phyloP scores from a whole-genome alignment of 2,797 vertebrate genomes.

The Muscicapa striata region DNA sequence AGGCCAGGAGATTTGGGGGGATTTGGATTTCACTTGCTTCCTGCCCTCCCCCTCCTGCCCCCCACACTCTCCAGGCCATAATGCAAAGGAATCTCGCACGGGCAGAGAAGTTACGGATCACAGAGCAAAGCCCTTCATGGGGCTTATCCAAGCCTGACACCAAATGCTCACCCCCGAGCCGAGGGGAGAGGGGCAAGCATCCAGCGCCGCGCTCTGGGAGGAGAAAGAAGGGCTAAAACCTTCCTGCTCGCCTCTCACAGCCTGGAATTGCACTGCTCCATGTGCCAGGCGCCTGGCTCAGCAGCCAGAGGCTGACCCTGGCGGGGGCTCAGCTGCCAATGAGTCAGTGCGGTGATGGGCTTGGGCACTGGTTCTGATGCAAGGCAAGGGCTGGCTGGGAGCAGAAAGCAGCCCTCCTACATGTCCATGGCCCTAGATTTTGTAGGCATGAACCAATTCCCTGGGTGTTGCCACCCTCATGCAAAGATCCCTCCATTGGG shows the following conservation, averaged over 20 bases:
- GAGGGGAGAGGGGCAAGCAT: background rate
- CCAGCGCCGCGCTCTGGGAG: background rate
- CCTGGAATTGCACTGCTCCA: accelerated
- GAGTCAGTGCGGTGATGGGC: background rate
- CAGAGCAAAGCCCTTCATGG: slow-evolving; percentile 26
- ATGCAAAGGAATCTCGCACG: slow-evolving; percentile 42
- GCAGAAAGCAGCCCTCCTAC: background rate
- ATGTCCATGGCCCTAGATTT: accelerated
- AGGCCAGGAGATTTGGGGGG: slow-evolving; percentile 67
- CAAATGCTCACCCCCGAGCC: accelerated
- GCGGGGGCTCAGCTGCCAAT: background rate
- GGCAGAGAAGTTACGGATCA: slow-evolving; percentile 40
- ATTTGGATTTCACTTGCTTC: slow-evolving; percentile 70
- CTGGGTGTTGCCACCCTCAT: background rate
- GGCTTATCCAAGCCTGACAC: background rate
- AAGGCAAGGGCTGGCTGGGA: background rate
- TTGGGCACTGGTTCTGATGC: background rate
- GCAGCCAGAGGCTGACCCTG: background rate
- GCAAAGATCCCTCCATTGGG: background rate
- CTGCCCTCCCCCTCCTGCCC: slow-evolving; percentile 53
- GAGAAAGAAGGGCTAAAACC: background rate
- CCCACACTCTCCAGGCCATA: background rate
- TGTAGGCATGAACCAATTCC: background rate
- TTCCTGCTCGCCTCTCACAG: background rate
- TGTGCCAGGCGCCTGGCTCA: background rate